Evolutionary conservation across 2,797 vertebrate genomes (phyloP), one percentile per base, ranked within the genome.

Genomic region (Hozukius guyotensis): DNA sequence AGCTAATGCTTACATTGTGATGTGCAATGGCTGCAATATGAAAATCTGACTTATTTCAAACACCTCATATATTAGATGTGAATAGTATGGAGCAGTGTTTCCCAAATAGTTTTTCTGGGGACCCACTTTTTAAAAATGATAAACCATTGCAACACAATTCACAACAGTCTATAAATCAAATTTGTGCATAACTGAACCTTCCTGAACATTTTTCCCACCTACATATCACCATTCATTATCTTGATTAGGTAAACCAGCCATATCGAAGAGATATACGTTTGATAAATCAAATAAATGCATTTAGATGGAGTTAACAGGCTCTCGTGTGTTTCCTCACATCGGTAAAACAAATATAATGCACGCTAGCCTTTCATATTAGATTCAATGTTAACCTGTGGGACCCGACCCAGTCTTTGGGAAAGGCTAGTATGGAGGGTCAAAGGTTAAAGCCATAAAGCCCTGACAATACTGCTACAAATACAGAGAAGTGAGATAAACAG

Each of bases 91-190:
- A 64, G 3, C 42, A 49, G 42, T 8, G 18, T 49, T 49, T 49
- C 18, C 42, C 42, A 20, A 49, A 49, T 49, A 1, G 16, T 46
- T 46, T 46, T 46, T 46, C 42, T 46, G 42, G 42, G 42, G 16
- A 46, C 42, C 42, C 1, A 46, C 16, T 18, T 46, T 46, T 46
- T 46, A 46, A 46, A 46, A 0, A 46, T 8, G 16, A 46, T 7
- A 46, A 49, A 49, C 16, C 42, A 20, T 49, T 49, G 46, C 46
- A 0, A 20, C 16, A 18, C 46, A 49, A 18, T 20, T 49, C 46
- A 49, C 46, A 49, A 20, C 8, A 49, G 0, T 0, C 0, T 49
- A 20, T 9, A 49, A 49, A 49, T 49, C 1, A 9, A 49, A 49
- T 20, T 49, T 49, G 3, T 20, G 46, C 18, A 9, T 49, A 4